Base-by-base conservation (phyloP, 2,797 vertebrate genomes). In the Poecilia velifera region DNA sequence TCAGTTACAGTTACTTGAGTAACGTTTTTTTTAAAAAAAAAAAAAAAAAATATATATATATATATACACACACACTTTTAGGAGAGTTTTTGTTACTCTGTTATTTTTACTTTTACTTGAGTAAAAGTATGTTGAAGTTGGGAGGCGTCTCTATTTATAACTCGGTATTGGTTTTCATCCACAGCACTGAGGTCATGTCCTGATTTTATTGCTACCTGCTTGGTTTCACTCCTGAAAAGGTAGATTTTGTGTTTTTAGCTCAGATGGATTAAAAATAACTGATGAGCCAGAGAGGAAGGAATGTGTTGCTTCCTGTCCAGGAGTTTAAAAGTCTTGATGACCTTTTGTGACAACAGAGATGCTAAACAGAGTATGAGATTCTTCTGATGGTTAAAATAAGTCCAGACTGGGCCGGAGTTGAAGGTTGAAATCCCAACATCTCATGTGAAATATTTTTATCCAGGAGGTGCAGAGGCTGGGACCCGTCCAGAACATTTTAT, bases 71-170 rank as follows among this genome's bases (percentile, higher is more conserved):
- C 31, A 31, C 31, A 31, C 2, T 20, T 49, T 20, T 20, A 49
- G 6, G 18, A 49, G 47, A 2, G 47, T 20, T 49, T 49, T 49
- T 49, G 18, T 49, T 49, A 0, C 47, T 49, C 47, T 49, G 47
- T 20, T 20, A 49, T 49, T 49, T 20, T 49, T 20, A 49, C 4
- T 49, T 20, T 49, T 20, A 49, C 4, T 49, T 20, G 18, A 20
- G 16, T 49, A 20, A 20, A 49, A 49, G 5, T 6, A 49, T 20
- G 16, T 49, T 2, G 5, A 20, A 49, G 47, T 20, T 96, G 73
- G 68, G 78, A 45, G 0, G 3, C 13, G 43, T 16, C 72, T 39
- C 49, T 3, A 70, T 70, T 25, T 70, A 45, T 70, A 45, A n/a
- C 39, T 70, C 39, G 12, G 22, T 25, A 6, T 43, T 12, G 10